phyloP scores from a whole-genome alignment of 2,888 invertebrate genomes.

The Cecidostiba fungosa region DNA sequence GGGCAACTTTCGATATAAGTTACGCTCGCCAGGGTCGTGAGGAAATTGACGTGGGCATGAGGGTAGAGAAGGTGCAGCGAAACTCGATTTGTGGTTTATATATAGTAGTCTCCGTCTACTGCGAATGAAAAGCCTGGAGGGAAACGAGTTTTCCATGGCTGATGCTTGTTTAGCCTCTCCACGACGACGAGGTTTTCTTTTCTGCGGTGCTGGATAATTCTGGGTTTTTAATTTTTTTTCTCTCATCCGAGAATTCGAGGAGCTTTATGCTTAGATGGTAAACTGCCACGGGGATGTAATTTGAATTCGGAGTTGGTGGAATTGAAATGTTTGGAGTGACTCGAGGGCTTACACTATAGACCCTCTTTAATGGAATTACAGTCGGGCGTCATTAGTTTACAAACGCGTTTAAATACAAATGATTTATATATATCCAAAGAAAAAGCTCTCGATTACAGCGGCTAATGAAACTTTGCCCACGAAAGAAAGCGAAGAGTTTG shows the following conservation, averaged over 20 bases:
- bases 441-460: too few species aligned
- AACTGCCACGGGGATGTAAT: not conserved
- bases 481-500: not conserved
- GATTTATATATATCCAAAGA: too few species aligned
- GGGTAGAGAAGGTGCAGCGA: not conserved
- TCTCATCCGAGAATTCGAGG: not conserved
- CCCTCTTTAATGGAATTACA: too few species aligned
- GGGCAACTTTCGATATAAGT: constrained; percentile 49
- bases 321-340: too few species aligned
- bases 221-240: not conserved
- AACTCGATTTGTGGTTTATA: constrained; percentile 50
- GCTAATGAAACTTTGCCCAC: not conserved
- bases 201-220: not conserved
- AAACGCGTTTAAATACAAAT: too few species aligned
- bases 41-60: constrained; percentile 36
- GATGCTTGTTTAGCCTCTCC: not conserved
- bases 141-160: constrained; percentile 37
- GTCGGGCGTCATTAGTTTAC: too few species aligned
- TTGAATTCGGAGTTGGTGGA: not conserved
- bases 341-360: too few species aligned
- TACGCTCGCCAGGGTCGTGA: not conserved
- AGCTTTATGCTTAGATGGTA: not conserved
- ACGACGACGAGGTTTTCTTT: not conserved
- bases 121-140: constrained; percentile 3
- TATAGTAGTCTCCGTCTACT: not conserved